Evolutionary conservation across 1,140 invertebrate species (phyloP).

Genomic region (Drosophila albomicans): DNA sequence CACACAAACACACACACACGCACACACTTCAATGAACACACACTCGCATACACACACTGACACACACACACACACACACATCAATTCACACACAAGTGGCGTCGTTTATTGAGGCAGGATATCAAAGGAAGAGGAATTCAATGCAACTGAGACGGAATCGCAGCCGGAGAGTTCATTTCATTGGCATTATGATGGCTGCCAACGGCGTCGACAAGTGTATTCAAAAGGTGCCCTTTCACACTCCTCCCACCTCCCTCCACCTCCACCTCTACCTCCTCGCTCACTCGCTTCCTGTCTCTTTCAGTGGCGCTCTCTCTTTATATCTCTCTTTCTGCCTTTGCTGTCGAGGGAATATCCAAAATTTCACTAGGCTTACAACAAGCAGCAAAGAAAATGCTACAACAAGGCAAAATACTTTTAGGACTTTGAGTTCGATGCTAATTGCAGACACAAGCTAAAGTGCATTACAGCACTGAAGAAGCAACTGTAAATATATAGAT

Average conservation of each 20-base stretch:
- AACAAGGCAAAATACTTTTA: too few species aligned
- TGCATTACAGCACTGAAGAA: too few species aligned
- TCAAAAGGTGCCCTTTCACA: slow-evolving; percentile 52
- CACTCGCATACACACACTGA: neutral
- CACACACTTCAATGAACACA: slow-evolving; percentile 24
- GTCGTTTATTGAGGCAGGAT: slow-evolving; percentile 35
- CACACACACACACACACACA: neutral
- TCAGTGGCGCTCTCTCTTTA: too few species aligned
- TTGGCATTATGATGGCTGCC: slow-evolving; percentile 76
- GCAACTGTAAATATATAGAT: too few species aligned
- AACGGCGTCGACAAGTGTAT: slow-evolving; percentile 43
- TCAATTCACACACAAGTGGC: slow-evolving; percentile 20
- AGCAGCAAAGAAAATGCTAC: too few species aligned
- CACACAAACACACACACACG: slow-evolving; percentile 24
- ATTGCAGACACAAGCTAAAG: too few species aligned
- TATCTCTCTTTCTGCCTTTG: too few species aligned
- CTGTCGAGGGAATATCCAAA: too few species aligned
- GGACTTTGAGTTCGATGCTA: too few species aligned
- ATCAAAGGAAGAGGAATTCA: slow-evolving; percentile 30
- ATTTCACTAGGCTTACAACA: too few species aligned
- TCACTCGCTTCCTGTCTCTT: too few species aligned
- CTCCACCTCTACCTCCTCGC: too few species aligned
- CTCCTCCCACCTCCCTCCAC: neutral
- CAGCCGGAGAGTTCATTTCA: slow-evolving; percentile 57
- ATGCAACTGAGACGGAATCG: slow-evolving; percentile 29